A percentile compares a stretch with the other conserved stretches of the same genome.
These are phyloP conservation scores for Melanostigma gelatinosum DNA, from an alignment of 2,113 vertebrate genomes.

Conservation along the genomic window DNA sequence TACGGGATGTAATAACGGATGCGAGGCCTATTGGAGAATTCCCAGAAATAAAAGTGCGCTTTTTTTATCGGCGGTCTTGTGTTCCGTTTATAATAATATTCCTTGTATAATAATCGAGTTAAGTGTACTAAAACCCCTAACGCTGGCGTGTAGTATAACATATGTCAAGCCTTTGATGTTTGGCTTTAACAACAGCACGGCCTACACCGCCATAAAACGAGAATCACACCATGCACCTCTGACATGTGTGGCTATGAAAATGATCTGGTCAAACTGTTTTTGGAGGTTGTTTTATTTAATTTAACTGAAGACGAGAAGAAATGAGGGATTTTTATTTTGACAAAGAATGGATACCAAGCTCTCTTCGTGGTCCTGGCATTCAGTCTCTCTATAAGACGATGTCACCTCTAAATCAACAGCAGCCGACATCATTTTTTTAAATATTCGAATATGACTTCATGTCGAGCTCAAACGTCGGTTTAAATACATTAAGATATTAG, in stretches of 20 bases:
- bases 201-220: slow-evolving; percentile 36
- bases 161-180: slow-evolving; percentile 32
- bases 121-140: neutral
- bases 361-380: neutral
- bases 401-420: neutral
- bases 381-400: neutral
- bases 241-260: neutral
- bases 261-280: neutral
- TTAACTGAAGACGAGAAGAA: neutral
- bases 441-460: neutral
- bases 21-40: slow-evolving; percentile 68
- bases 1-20: slow-evolving; percentile 68
- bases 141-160: neutral
- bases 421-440: neutral
- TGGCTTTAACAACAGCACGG: slow-evolving; percentile 36
- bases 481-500: neutral
- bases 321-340: slow-evolving; percentile 22
- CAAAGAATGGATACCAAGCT: neutral
- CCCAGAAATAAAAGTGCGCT: slow-evolving; percentile 39
- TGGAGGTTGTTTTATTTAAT: slow-evolving; percentile 16
- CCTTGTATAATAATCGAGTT: neutral
- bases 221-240: neutral
- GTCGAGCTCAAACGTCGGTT: neutral
- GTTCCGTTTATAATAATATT: slow-evolving; percentile 8
- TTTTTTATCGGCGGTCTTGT: neutral